phyloP scores from a whole-genome alignment of 23 tunicate species.

The Styela plicata region DNA sequence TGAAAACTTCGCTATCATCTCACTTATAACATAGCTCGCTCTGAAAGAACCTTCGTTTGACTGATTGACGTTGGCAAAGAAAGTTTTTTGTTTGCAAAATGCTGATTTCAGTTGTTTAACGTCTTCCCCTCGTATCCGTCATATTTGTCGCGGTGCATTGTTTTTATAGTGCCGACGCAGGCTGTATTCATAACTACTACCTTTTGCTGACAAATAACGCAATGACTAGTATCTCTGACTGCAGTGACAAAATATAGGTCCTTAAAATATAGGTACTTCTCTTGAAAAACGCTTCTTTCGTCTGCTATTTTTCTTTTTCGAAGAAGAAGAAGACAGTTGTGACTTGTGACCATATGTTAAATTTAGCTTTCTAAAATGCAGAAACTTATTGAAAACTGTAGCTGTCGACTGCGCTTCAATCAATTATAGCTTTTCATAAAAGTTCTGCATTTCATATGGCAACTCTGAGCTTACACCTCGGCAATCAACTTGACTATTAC shows the following conservation, averaged over 20 bases:
- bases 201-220: conserved; percentile 28
- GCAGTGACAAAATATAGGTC: conserved; percentile 24
- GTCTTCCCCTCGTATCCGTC: conserved; percentile 22
- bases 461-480: no score
- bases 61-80: conserved; percentile 21
- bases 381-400: no score
- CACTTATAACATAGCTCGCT: conserved; percentile 42
- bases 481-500: not conserved
- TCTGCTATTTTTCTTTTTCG: not conserved
- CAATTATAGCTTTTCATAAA: no score
- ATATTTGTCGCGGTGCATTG: conserved; percentile 37
- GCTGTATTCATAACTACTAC: conserved; percentile 44
- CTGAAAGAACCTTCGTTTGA: conserved; percentile 20
- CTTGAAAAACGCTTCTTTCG: conserved; percentile 6
- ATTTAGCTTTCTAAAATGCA: not conserved
- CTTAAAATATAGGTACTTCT: conserved; percentile 26
- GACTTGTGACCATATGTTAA: no score
- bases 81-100: conserved; percentile 27
- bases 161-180: conserved; percentile 45
- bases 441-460: no score
- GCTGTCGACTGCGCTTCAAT: no score
- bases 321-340: no score
- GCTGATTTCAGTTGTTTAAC: conserved; percentile 35
- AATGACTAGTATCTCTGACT: conserved; percentile 22
- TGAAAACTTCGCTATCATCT: conserved; percentile 34